phyloP scores from a whole-genome alignment of 2,113 vertebrate genomes.

The Nesogale talazaci region DNA sequence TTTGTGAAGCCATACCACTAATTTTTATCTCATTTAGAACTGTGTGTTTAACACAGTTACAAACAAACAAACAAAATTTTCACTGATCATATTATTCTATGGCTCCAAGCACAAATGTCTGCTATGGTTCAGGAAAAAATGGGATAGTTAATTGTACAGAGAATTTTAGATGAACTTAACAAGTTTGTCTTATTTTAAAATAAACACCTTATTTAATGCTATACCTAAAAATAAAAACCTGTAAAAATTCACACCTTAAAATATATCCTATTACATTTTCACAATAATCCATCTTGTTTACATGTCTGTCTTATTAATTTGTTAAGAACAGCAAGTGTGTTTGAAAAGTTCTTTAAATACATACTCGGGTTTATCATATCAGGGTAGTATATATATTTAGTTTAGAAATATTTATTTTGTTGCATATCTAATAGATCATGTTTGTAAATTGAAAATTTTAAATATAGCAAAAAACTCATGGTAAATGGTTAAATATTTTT shows the following conservation, averaged over 20 bases:
- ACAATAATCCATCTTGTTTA: constrained; percentile 82
- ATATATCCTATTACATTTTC: constrained; percentile 82
- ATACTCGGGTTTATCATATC: constrained; percentile 27
- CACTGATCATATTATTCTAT: background rate
- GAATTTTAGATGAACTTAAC: constrained; percentile 53
- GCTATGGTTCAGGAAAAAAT: background rate
- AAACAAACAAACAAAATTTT: background rate
- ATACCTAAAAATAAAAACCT: constrained; percentile 73
- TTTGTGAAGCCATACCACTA: background rate
- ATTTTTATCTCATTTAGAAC: background rate
- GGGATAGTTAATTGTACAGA: background rate
- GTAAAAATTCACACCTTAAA: constrained; percentile 80
- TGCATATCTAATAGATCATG: background rate
- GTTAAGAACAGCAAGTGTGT: constrained; percentile 81
- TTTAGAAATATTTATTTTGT: constrained; percentile 58
- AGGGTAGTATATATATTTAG: constrained; percentile 58
- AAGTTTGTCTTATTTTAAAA: constrained; percentile 46
- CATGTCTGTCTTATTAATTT: constrained; percentile 79
- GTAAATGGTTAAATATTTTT: background rate
- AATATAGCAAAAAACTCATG: background rate
- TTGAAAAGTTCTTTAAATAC: constrained; percentile 57
- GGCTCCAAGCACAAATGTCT: background rate
- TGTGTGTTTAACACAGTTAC: background rate
- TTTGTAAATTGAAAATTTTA: background rate
- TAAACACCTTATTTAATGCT: constrained; percentile 68